Conservation (phyloP, 2,888 invertebrate genomes). For the Caenorhabditis sp. region DNA sequence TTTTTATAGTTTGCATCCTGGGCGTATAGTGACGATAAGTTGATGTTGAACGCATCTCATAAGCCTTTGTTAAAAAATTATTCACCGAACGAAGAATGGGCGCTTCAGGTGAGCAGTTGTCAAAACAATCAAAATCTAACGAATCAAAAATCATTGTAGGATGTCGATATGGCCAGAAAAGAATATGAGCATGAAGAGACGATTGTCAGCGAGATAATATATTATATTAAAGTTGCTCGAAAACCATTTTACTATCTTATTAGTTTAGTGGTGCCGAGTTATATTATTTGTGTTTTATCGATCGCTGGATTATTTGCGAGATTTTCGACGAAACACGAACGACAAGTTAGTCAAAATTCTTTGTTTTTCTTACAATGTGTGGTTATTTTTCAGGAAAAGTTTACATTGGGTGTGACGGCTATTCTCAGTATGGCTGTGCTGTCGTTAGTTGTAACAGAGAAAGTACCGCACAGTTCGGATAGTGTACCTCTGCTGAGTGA, state of each 20-base stretch:
- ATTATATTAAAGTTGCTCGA: slow-evolving; percentile 51
- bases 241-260: slow-evolving; percentile 63
- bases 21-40: slow-evolving; percentile 61
- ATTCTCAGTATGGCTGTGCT: slow-evolving; percentile 63
- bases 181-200: slow-evolving; percentile 58
- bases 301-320: slow-evolving; percentile 62
- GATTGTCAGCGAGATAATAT: slow-evolving; percentile 52
- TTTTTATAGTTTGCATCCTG: slow-evolving; percentile 59
- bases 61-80: slow-evolving; percentile 56
- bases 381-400: slow-evolving; percentile 57
- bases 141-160: slow-evolving; percentile 30
- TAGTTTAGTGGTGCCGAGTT: slow-evolving; percentile 58
- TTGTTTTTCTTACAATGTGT: too few species aligned
- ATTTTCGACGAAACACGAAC: slow-evolving; percentile 59
- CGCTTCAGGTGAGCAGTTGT: slow-evolving; percentile 45
- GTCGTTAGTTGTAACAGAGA: slow-evolving; percentile 62
- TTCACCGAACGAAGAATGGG: slow-evolving; percentile 63
- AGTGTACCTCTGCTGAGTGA: slow-evolving; percentile 59
- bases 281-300: slow-evolving; percentile 60
- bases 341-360: slow-evolving; percentile 44
- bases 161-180: slow-evolving; percentile 43
- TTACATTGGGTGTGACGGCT: slow-evolving; percentile 64
- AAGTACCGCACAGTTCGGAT: slow-evolving; percentile 63
- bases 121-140: background rate
- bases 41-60: slow-evolving; percentile 50